These are phyloP conservation scores for Eremobia ochroleuca DNA, from an alignment of 2,888 invertebrate genomes.

Conservation along the genomic window DNA sequence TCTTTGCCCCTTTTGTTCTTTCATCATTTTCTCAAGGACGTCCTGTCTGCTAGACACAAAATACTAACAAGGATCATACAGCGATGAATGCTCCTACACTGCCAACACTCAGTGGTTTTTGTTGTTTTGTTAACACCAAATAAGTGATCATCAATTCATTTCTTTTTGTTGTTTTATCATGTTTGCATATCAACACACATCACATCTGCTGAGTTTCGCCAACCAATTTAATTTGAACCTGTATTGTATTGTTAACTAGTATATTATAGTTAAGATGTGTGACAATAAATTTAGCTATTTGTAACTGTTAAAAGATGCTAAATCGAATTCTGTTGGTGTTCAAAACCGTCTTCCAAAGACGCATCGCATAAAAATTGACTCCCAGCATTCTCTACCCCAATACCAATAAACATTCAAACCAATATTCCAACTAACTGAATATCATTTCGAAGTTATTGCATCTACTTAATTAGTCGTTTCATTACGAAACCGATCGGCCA, in stretches of 20 bases:
- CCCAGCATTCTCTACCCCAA: not conserved
- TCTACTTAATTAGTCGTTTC: conserved; percentile 54
- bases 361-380: not conserved
- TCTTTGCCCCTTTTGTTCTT: not conserved
- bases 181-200: too few species aligned
- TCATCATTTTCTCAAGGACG: not conserved
- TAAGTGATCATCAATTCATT: too few species aligned
- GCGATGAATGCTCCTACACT: not conserved
- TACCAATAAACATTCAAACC: not conserved
- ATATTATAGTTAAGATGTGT: too few species aligned
- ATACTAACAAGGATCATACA: not conserved
- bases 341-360: not conserved
- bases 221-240: too few species aligned
- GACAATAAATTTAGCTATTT: not conserved
- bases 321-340: not conserved
- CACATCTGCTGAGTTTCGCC: too few species aligned
- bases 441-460: conserved; percentile 30
- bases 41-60: not conserved
- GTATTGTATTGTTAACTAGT: too few species aligned
- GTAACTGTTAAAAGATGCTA: not conserved
- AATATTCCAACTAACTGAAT: not conserved
- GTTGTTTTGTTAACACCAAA: not conserved
- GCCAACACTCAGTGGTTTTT: not conserved
- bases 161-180: too few species aligned
- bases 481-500: conserved; percentile 44